These are phyloP conservation scores for Pantherophis alleghaniensis DNA, from an alignment of 2,797 vertebrate genomes.

Conservation along the genomic window DNA sequence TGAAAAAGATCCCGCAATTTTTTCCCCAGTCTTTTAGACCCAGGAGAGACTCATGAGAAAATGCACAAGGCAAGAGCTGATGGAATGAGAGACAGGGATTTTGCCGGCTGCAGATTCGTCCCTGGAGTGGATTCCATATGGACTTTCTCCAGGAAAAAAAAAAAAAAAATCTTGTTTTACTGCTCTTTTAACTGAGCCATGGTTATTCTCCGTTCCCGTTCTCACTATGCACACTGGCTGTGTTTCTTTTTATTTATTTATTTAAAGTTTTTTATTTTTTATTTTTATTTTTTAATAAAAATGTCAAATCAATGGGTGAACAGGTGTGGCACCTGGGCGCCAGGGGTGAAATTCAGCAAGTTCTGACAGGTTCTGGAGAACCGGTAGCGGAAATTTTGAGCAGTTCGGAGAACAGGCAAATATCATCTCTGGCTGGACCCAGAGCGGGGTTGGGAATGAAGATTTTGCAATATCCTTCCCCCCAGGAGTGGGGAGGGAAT, in stretches of 20 bases:
- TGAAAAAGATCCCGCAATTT: slow-evolving; percentile 52
- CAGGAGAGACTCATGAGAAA: slow-evolving; percentile 60
- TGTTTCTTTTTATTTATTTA: background rate
- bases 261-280: too few species aligned
- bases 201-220: background rate
- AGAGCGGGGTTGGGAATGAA: too few species aligned
- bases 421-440: too few species aligned
- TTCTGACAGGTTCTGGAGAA: too few species aligned
- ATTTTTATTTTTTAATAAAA: too few species aligned
- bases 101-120: background rate
- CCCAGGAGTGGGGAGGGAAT: too few species aligned
- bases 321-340: too few species aligned
- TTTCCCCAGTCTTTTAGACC: slow-evolving; percentile 51
- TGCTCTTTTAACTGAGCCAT: background rate
- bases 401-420: too few species aligned
- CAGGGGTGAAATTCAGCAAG: too few species aligned
- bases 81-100: background rate
- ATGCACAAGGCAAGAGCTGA: slow-evolving; percentile 26
- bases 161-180: background rate
- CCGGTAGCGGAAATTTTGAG: too few species aligned
- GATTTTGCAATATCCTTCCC: too few species aligned
- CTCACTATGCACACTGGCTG: background rate
- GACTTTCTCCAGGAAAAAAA: background rate
- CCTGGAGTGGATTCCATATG: background rate
- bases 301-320: too few species aligned